These are phyloP conservation scores for Vespertilio murinus DNA, from an alignment of 2,797 vertebrate genomes.

Conservation along the genomic window DNA sequence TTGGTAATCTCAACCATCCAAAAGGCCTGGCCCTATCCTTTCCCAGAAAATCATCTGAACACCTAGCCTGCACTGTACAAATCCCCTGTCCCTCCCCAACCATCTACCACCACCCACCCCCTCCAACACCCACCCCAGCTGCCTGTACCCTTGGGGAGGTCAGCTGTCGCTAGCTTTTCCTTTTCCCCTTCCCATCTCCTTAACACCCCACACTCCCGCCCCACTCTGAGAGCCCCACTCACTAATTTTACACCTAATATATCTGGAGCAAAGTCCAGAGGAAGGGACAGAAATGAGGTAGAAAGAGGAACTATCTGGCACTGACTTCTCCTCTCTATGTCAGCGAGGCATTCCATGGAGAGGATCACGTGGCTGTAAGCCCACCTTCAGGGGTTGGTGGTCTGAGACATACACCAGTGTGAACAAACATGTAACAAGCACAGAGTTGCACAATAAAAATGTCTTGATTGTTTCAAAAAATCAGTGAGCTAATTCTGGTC, in stretches of 20 bases:
- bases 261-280: not conserved
- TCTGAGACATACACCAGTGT: not conserved
- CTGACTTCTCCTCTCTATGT: not conserved
- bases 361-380: rapidly evolving
- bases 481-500: not conserved
- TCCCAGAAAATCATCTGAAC: not conserved
- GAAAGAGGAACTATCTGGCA: not conserved
- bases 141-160: not conserved
- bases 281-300: not conserved
- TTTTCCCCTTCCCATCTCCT: not conserved
- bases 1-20: not conserved
- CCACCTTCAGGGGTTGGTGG: rapidly evolving
- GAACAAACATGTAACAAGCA: not conserved
- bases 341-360: rapidly evolving
- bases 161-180: not conserved
- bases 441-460: constrained; percentile 54
- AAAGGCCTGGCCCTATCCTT: not conserved
- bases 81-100: not conserved
- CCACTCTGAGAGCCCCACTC: not conserved
- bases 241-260: not conserved
- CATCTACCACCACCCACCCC: not conserved
- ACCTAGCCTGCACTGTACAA: not conserved
- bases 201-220: no score
- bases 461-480: not conserved
- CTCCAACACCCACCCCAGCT: not conserved